Percentiles rank a stretch among this genome's conserved stretches.
Conservation (phyloP, 2,113 vertebrate species). For the Triplophysa tibetana region DNA sequence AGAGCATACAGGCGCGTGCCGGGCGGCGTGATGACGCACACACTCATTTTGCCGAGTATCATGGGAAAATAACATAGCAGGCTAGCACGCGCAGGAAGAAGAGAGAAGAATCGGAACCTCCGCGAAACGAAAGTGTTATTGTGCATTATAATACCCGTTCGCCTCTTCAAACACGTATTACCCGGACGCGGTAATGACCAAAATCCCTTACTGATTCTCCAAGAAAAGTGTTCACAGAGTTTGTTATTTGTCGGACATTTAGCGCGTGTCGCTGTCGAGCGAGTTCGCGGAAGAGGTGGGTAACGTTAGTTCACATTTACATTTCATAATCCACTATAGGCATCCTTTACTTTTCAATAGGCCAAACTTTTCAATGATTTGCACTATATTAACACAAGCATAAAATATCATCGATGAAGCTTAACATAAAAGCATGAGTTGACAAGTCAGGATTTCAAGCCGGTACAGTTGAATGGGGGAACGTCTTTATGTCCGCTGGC, state of each 20-base stretch:
- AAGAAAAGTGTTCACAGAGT: background rate
- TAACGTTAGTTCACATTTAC: conserved; percentile 12
- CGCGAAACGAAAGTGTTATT: background rate
- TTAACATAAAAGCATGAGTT: background rate
- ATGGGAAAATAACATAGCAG: conserved; percentile 34
- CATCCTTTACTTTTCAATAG: background rate
- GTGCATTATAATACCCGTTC: background rate
- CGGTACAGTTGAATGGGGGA: conserved; percentile 17
- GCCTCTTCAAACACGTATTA: background rate
- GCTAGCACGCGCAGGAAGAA: conserved; percentile 39
- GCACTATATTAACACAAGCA: background rate
- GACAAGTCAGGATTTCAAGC: background rate
- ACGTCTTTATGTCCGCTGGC: conserved; percentile 11
- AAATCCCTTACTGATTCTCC: background rate
- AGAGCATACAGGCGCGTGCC: conserved; percentile 15
- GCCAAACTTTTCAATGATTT: background rate
- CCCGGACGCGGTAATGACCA: background rate
- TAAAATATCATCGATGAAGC: background rate
- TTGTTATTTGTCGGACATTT: conserved; percentile 29
- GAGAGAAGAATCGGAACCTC: conserved; percentile 20
- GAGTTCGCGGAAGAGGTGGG: conserved; percentile 37
- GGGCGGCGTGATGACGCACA: conserved; percentile 35
- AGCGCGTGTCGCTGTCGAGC: conserved; percentile 39
- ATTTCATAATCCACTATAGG: background rate
- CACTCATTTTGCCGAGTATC: conserved; percentile 31